Conservation (phyloP, 1,140 invertebrate genomes). For the Eueides isabella region DNA sequence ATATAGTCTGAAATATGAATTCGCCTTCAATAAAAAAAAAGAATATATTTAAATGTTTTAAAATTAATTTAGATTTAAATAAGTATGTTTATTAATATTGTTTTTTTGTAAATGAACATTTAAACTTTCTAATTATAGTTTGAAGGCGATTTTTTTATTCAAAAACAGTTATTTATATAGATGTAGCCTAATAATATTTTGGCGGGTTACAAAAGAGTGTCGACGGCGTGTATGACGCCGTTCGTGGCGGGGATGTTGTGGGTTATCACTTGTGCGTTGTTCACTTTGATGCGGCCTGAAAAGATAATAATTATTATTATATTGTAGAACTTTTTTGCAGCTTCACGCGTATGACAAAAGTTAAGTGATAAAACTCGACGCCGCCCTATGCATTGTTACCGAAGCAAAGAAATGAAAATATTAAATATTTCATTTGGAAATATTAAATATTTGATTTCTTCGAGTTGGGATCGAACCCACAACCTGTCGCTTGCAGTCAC, state of each 20-base stretch:
- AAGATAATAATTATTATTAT: constrained; percentile 41
- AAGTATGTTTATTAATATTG: not conserved
- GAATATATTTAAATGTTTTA: not conserved
- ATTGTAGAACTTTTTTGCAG: too few relatives aligned
- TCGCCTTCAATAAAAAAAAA: not conserved
- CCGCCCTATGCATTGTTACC: too few relatives aligned
- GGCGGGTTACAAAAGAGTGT: constrained; percentile 85
- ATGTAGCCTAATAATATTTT: constrained; percentile 44
- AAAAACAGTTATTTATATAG: not conserved
- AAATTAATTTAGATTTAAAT: not conserved
- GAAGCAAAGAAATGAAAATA: too few relatives aligned
- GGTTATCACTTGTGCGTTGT: constrained; percentile 88
- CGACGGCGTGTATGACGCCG: constrained; percentile 93
- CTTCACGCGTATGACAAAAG: too few relatives aligned
- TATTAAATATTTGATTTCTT: too few relatives aligned
- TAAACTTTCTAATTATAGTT: not conserved
- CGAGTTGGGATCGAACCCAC: too few relatives aligned
- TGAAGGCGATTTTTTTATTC: not conserved
- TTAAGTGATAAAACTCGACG: too few relatives aligned
- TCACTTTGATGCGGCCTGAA: constrained; percentile 90
- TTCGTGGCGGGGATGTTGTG: constrained; percentile 94
- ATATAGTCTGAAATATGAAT: not conserved
- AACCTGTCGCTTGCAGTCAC: too few relatives aligned
- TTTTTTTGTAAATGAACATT: not conserved
- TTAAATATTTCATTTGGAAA: too few relatives aligned